Conservation (phyloP, 2,113 vertebrate species). For the Tragelaphus scriptus region DNA sequence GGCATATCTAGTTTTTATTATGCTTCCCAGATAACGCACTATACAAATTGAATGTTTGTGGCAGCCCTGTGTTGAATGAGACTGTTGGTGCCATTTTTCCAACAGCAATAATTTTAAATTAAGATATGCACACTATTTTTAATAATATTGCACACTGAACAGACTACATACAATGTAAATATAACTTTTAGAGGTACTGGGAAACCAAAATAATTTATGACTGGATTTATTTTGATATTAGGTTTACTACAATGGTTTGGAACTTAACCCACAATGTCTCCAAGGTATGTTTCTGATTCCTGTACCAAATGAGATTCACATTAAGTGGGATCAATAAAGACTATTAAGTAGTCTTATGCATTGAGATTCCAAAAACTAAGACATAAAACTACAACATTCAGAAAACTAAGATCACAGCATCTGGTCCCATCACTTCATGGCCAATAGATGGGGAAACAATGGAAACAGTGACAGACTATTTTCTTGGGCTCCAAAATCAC, state of each 20-base stretch:
- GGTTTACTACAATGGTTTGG: not conserved
- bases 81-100: not conserved
- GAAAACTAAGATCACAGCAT: not conserved
- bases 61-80: not conserved
- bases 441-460: not conserved
- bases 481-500: not conserved
- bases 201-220: not conserved
- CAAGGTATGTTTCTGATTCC: not conserved
- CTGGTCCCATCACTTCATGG: not conserved
- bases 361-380: not conserved
- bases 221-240: not conserved
- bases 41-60: not conserved
- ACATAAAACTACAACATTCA: not conserved
- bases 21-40: not conserved
- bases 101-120: not conserved
- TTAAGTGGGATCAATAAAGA: not conserved
- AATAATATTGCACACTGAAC: not conserved
- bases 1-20: not conserved
- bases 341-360: not conserved
- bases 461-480: not conserved
- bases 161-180: not conserved
- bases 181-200: not conserved
- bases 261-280: not conserved
- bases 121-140: not conserved
- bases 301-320: not conserved